Conservation (phyloP, 2,888 invertebrate species). For the Norana najaformis region DNA sequence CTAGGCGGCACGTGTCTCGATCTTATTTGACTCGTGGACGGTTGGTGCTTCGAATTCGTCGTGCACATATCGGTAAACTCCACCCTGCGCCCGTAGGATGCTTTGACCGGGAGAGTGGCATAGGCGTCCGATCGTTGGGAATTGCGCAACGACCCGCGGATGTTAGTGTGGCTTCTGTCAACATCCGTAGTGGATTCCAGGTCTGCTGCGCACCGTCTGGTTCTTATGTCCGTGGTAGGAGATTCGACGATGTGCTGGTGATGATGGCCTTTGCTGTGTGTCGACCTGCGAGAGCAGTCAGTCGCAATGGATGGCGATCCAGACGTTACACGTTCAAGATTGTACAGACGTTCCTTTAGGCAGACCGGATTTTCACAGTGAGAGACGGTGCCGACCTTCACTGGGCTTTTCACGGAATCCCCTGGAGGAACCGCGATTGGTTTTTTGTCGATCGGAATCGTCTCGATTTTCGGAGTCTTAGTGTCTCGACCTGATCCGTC, state of each 20-base stretch:
- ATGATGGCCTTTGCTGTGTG: background rate
- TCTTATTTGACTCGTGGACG: conserved; percentile 6
- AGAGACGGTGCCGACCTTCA: background rate
- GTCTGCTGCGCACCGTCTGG: background rate
- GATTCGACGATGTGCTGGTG: background rate
- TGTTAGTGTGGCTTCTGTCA: background rate
- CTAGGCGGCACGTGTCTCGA: background rate
- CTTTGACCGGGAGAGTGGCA: conserved; percentile 16
- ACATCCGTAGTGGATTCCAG: background rate
- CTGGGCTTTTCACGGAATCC: background rate
- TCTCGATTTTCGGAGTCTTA: background rate
- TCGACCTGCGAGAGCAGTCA: background rate
- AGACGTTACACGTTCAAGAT: background rate
- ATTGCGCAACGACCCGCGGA: background rate
- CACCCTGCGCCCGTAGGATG: conserved; percentile 6
- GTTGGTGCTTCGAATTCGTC: background rate
- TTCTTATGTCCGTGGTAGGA: background rate
- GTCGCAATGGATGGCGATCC: background rate
- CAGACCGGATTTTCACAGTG: conserved; percentile 18
- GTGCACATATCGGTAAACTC: background rate
- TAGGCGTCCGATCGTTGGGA: background rate
- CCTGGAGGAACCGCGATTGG: background rate
- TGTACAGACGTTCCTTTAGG: background rate
- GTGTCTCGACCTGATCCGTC: background rate
- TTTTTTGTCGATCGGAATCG: background rate